These are phyloP conservation scores for Spheniscus humboldti DNA, from an alignment of 2,797 vertebrate species.

Conservation along the genomic window DNA sequence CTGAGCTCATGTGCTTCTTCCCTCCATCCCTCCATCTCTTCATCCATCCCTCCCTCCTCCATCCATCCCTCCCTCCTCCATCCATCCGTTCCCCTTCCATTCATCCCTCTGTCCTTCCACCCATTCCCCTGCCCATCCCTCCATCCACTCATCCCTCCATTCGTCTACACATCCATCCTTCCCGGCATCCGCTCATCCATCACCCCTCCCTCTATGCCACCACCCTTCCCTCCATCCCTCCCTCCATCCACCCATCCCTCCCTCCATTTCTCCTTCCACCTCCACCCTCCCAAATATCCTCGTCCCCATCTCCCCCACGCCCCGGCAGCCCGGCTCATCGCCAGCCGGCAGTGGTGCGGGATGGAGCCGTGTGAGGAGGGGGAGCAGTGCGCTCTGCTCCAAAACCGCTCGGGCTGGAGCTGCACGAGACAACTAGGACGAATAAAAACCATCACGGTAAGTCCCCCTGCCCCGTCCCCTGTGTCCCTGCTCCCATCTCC, in stretches of 20 bases:
- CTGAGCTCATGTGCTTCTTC: background rate
- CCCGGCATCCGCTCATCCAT: no score
- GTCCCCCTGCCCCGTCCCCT: no score
- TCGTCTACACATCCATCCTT: background rate
- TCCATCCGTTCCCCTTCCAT: no score
- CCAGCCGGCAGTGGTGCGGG: background rate
- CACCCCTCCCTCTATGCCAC: background rate
- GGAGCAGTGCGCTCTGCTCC: background rate
- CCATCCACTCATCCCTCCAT: background rate
- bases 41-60: background rate
- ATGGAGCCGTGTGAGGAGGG: background rate
- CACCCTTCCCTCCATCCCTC: background rate
- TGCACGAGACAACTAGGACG: background rate
- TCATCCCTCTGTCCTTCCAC: background rate
- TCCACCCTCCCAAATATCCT: background rate
- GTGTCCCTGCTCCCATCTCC: background rate
- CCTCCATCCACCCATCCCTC: background rate
- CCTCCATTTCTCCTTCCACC: background rate
- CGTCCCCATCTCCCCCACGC: background rate
- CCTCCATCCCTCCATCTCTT: background rate
- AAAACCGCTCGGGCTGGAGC: background rate
- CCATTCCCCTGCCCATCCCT: background rate
- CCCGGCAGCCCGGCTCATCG: background rate
- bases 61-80: background rate
- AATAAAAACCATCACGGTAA: background rate